Evolutionary conservation across 2,888 invertebrate species (phyloP), one percentile per base, ranked within the genome.

Genomic region (Cryptophagus acutangulus): DNA sequence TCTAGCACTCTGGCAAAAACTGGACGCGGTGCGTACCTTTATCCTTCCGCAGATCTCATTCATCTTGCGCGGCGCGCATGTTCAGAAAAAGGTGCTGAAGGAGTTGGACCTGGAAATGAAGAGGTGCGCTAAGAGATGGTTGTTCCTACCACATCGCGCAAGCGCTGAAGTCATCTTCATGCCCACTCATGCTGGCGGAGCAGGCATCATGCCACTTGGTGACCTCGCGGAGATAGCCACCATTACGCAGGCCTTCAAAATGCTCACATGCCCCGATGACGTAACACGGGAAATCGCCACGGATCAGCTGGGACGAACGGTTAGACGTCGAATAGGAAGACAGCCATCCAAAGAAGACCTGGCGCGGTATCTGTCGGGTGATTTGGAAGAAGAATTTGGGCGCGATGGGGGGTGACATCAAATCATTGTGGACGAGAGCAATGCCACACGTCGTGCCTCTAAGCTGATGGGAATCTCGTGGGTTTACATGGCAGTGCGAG

Each of bases 71-170:
- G 57, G 59, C 1, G 46, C 49, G 8, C 31, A 43, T 0, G 50
- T 62, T 1, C 38, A 46, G 15, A 62, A 62, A 17, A 42, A 33
- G 1, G 39, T 48, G 0, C 39, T 63, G 3, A 46, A 34, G 15
- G 26, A 17, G 10, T 51, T 53, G n/a, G 63, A 63, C 41, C 46
- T 39, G 3, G 15, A 18, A 0, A 33, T 61, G 9, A 59, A 54
- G 28, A 45, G 20, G 16, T 5, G 36, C 1, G 40, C 41, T 0
- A 62, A 62, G 17, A 6, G n/a, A 1, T 63, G 61, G 62, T 34
- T 64, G 29, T 36, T 56, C 38, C 51, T 64, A 3, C 61, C 62
- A 1, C 55, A 55, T 35, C 20, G 61, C 1, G 58, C 59, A 4
- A 58, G 54, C 28, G 41, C 54, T 10, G 61, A 63, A 31, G 6